These are phyloP conservation scores for Rhinatrema bivittatum DNA, from an alignment of 2,797 vertebrate genomes.

Conservation along the genomic window DNA sequence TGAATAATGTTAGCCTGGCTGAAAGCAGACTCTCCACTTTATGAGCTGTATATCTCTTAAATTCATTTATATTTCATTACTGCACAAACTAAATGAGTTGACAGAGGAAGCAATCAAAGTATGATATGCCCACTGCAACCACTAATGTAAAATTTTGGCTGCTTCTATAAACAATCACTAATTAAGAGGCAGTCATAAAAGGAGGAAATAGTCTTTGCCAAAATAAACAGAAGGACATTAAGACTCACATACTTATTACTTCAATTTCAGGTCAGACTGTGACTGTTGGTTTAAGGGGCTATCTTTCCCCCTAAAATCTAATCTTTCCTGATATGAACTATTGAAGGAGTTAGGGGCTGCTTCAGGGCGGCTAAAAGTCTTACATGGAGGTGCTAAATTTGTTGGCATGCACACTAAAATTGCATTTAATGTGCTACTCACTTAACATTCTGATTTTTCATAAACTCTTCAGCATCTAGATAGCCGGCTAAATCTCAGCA, in stretches of 20 bases:
- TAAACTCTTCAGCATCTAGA: too few relatives aligned
- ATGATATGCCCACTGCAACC: slow-evolving; percentile 28
- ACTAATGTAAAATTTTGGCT: slow-evolving; percentile 21
- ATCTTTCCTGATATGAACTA: background rate
- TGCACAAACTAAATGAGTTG: slow-evolving; percentile 32
- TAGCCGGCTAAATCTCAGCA: too few relatives aligned
- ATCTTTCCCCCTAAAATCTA: background rate
- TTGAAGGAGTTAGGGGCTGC: too few relatives aligned
- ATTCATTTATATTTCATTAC: slow-evolving; percentile 39
- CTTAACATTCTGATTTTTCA: too few relatives aligned
- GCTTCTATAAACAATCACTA: slow-evolving; percentile 31
- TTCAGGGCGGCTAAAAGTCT: too few relatives aligned
- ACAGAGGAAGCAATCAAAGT: slow-evolving; percentile 38
- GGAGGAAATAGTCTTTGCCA: slow-evolving; percentile 8
- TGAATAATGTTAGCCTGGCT: slow-evolving; percentile 4
- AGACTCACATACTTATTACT: slow-evolving; percentile 9
- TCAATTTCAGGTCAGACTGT: too few relatives aligned
- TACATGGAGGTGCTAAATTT: too few relatives aligned
- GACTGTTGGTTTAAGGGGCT: too few relatives aligned
- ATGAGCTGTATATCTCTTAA: slow-evolving; percentile 31
- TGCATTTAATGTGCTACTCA: too few relatives aligned
- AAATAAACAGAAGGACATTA: slow-evolving; percentile 15
- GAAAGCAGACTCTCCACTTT: slow-evolving; percentile 18
- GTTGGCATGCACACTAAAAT: too few relatives aligned
- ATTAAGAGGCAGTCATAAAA: slow-evolving; percentile 36